phyloP scores from a whole-genome alignment of 64 coral and sea anemone species.

The Montipora sp. region DNA sequence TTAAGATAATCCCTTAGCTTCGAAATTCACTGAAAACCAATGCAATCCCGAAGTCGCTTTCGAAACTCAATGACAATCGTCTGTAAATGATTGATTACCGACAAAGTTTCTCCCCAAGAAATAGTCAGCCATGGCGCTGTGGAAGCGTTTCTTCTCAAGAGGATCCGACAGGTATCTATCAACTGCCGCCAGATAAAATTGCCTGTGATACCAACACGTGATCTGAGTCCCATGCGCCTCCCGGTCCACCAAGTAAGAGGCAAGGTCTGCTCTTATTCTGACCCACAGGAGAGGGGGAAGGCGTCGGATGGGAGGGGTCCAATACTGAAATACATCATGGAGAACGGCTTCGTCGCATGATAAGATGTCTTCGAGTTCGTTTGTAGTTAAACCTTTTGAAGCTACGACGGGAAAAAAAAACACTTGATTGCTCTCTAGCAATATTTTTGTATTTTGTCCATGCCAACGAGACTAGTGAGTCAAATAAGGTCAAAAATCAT shows the following conservation, averaged over 20 bases:
- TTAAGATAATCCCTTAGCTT: no score
- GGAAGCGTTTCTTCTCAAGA: conserved; percentile 61
- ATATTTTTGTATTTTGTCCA: not conserved
- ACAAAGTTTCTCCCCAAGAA: conserved; percentile 70
- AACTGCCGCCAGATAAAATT: conserved; percentile 75
- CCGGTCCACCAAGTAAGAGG: conserved; percentile 84
- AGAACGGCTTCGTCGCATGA: conserved; percentile 86
- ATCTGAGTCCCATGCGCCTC: conserved; percentile 79
- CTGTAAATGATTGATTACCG: conserved; percentile 39
- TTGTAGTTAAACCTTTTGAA: conserved; percentile 71
- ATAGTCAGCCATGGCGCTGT: conserved; percentile 82
- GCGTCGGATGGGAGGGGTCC: conserved; percentile 86
- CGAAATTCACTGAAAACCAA: no score
- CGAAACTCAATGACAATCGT: no score
- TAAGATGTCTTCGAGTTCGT: conserved; percentile 88
- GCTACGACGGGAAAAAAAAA: conserved; percentile 19
- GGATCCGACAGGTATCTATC: conserved; percentile 76
- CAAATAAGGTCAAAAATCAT: no score
- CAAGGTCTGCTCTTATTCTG: conserved; percentile 78
- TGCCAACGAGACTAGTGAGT: no score
- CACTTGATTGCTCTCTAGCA: not conserved
- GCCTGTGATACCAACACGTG: conserved; percentile 88
- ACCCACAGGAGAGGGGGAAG: conserved; percentile 90
- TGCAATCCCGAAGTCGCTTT: no score
- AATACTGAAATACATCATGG: conserved; percentile 90